Conservation (phyloP, 2,888 invertebrate species). For the Zele albiditarsus region DNA sequence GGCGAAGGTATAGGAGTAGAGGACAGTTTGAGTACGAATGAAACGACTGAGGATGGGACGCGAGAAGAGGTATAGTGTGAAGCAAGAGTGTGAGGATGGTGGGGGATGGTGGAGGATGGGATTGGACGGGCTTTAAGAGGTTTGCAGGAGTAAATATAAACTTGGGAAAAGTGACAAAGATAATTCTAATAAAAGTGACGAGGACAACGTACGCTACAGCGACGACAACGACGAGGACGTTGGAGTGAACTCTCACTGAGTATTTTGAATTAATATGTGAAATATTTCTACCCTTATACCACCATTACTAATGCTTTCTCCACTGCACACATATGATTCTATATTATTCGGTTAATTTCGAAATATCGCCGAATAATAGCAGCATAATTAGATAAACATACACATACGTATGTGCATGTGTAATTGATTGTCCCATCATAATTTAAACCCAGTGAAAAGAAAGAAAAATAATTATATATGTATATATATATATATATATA, state of each 20-base stretch:
- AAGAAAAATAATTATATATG: too few species aligned
- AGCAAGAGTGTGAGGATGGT: conserved; percentile 33
- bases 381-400: too few species aligned
- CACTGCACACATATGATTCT: conserved; percentile 32
- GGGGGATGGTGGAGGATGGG: conserved; percentile 39
- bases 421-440: too few species aligned
- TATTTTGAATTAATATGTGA: conserved; percentile 71
- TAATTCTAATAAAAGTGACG: conserved; percentile 73
- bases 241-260: conserved; percentile 57
- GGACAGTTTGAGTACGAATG: conserved; percentile 39
- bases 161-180: conserved; percentile 72
- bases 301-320: conserved; percentile 58
- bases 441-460: too few species aligned
- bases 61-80: background rate
- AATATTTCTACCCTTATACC: conserved; percentile 71
- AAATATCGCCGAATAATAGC: background rate
- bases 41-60: conserved; percentile 26
- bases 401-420: too few species aligned
- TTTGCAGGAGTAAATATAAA: conserved; percentile 72
- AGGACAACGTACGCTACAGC: conserved; percentile 53
- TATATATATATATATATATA: background rate
- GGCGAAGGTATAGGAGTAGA: conserved; percentile 39
- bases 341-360: background rate
- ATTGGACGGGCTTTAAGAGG: conserved; percentile 67
- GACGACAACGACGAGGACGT: conserved; percentile 60